phyloP scores from a whole-genome alignment of 2,113 vertebrate species.

The Piprites chloris region DNA sequence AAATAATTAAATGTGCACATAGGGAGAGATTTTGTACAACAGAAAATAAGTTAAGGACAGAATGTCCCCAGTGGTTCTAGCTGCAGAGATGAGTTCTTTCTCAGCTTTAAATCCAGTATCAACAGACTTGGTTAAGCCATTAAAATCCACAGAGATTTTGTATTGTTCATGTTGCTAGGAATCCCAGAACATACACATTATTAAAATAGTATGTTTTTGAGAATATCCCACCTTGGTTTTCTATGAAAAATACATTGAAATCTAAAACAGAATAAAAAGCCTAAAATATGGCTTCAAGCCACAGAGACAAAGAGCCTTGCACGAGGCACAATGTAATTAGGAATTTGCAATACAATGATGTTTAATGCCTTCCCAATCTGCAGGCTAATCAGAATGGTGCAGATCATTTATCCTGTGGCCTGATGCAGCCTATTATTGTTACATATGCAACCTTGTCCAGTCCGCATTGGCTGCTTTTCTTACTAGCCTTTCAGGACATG shows the following conservation, averaged over 20 bases:
- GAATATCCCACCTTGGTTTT: neutral
- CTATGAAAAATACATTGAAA: neutral
- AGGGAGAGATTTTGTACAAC: neutral
- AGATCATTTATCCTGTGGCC: neutral
- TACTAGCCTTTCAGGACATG: neutral
- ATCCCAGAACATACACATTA: neutral
- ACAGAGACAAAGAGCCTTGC: neutral
- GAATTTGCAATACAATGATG: neutral
- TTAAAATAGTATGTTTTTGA: neutral
- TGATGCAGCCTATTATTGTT: neutral
- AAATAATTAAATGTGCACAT: neutral
- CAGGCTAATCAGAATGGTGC: conserved; percentile 3
- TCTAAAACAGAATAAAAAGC: neutral
- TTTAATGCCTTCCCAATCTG: neutral
- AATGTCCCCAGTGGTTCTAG: neutral
- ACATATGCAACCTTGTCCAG: neutral
- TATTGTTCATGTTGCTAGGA: neutral
- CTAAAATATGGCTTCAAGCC: neutral
- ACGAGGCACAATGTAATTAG: neutral
- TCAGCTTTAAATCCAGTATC: neutral
- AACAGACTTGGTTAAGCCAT: neutral
- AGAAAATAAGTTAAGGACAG: neutral
- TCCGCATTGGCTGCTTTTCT: neutral
- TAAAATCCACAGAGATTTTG: conserved; percentile 1
- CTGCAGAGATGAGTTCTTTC: neutral